Conservation (phyloP, 2,888 invertebrate species). For the Danaus chrysippus region DNA sequence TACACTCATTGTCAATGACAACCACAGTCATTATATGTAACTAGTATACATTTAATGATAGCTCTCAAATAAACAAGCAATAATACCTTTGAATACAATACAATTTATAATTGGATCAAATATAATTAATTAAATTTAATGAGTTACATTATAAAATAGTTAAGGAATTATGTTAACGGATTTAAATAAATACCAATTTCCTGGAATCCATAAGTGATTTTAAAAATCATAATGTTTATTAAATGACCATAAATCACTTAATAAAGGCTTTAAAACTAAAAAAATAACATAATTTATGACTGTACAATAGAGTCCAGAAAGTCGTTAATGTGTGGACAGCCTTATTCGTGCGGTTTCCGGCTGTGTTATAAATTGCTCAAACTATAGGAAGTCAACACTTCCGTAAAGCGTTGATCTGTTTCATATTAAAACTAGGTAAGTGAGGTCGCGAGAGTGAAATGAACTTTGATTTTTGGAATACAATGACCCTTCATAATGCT, state of each 20-base stretch:
- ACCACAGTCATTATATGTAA: background rate
- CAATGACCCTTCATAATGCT: slow-evolving; percentile 10
- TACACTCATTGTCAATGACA: slow-evolving; percentile 1
- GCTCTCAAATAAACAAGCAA: background rate
- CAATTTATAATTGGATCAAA: slow-evolving; percentile 1
- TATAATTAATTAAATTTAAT: background rate
- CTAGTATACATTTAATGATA: background rate
- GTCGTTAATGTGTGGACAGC: slow-evolving; percentile 13
- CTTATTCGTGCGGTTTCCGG: slow-evolving; percentile 22
- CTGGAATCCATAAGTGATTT: no score
- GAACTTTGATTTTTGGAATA: slow-evolving; percentile 13
- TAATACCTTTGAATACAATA: no score
- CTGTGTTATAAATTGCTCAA: slow-evolving; percentile 18
- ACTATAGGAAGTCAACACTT: slow-evolving; percentile 28
- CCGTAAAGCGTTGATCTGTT: slow-evolving; percentile 18
- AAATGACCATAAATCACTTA: no score
- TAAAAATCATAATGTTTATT: no score
- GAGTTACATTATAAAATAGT: background rate
- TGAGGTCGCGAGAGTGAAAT: slow-evolving; percentile 8
- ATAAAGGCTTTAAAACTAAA: background rate
- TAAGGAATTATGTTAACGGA: background rate
- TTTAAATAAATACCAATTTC: no score
- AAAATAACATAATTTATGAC: background rate
- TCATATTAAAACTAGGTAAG: slow-evolving; percentile 9
- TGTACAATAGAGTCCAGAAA: background rate